Evolutionary conservation across 1,140 invertebrate genomes (phyloP), one percentile per base, ranked within the genome.

Genomic region (Lordiphosa collinella): DNA sequence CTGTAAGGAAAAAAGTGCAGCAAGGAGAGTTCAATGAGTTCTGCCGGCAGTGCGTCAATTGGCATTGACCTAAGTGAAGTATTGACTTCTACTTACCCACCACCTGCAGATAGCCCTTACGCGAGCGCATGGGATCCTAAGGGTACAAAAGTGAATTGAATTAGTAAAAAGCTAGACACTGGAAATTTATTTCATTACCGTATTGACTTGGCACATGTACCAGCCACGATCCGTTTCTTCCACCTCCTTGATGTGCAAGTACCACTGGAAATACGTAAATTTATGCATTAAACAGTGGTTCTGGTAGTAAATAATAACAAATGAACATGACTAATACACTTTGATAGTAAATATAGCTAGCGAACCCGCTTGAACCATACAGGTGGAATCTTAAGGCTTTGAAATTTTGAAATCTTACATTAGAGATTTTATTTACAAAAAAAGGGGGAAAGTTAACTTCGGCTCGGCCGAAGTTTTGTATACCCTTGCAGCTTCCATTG

Each of bases 101-200:
- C 61, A 97, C 95, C 91, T 96, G 94, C 29, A 97, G 90, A 86
- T 96, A 97, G 37, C 95, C 95, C 72, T 96, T 94, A 22, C 93
- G 91, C 31, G 93, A 94, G 56, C 93, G 91, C 94, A 96, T 96
- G 1, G 95, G 95, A 89, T 96, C 95, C 75, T 79, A 18, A n/a
- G 3, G 35, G 61, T 12, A 2, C 7, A 8, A 38, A 38, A 37
- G 22, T 1, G 10, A 31, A 25, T 8, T 41, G 3, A 51, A 32
- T 25, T 32, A 31, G 35, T 67, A 34, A 13, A n/a, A 12, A 34
- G 22, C 7, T 34, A 22, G 8, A 16, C 16, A 25, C 10, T 8
- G 10, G 1, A 6, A 7, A n/a, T 0, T 36, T 13, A 11, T 37
- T 40, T 14, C 1, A 18, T 49, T 57, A 79, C 75, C 1, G 95